Conservation (phyloP, 2,797 vertebrate genomes). For the Allobates femoralis region DNA sequence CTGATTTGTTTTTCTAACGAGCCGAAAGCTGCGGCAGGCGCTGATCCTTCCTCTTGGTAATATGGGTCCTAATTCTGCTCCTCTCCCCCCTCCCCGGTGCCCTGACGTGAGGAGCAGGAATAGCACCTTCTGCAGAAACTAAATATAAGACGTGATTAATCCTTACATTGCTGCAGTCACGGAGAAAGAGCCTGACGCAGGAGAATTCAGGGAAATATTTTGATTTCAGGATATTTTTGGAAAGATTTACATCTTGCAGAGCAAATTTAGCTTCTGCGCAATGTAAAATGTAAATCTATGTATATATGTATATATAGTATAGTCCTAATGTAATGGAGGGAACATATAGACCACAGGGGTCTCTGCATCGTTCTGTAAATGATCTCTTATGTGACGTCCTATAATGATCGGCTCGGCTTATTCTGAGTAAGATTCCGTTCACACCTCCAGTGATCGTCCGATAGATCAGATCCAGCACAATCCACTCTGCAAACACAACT, state of each 20-base stretch:
- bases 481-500: no score
- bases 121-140: slow-evolving; percentile 27
- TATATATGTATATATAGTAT: no score
- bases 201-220: not conserved
- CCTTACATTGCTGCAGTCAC: not conserved
- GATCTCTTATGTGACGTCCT: not conserved
- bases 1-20: slow-evolving; percentile 54
- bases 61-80: not conserved
- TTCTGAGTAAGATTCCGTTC: no score
- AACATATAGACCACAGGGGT: not conserved
- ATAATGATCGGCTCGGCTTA: not conserved
- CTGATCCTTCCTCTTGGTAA: not conserved
- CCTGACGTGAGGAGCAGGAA: slow-evolving; percentile 2
- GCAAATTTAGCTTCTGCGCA: no score
- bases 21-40: not conserved
- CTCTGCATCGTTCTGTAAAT: no score
- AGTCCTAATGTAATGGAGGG: not conserved
- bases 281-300: no score
- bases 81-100: not conserved
- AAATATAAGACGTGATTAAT: slow-evolving; percentile 37
- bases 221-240: not conserved
- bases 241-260: not conserved
- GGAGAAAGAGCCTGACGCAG: not conserved
- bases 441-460: no score
- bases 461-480: no score